Percentiles rank a stretch among this genome's conserved stretches.
These are phyloP conservation scores for Lordiphosa stackelbergi DNA, from an alignment of 1,140 invertebrate genomes.

Conservation along the genomic window DNA sequence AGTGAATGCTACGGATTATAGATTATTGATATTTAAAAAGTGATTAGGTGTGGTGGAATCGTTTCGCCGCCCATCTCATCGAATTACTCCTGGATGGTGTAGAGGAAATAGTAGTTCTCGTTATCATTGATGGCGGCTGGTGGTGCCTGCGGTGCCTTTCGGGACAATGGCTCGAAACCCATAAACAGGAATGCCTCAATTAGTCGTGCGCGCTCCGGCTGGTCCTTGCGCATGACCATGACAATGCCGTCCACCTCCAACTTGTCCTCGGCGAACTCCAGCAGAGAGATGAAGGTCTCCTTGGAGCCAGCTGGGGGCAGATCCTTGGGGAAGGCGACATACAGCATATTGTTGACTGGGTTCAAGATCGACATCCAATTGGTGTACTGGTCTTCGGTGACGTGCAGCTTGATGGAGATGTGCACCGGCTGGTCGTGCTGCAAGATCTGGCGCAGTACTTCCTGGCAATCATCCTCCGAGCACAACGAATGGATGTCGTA, in stretches of 20 bases:
- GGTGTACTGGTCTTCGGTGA: constrained; percentile 86
- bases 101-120: constrained; percentile 74
- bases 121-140: constrained; percentile 78
- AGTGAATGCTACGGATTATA: neutral
- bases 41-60: constrained; percentile 23
- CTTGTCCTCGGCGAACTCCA: constrained; percentile 97
- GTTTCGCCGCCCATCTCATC: constrained; percentile 16
- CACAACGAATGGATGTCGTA: constrained; percentile 66
- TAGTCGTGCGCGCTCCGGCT: constrained; percentile 88
- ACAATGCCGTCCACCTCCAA: constrained; percentile 84
- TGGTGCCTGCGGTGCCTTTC: constrained; percentile 85
- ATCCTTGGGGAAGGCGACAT: constrained; percentile 90
- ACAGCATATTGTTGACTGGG: constrained; percentile 83
- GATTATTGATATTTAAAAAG: neutral
- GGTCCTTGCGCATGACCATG: constrained; percentile 88
- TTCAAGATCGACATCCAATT: constrained; percentile 90
- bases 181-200: constrained; percentile 98
- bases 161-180: constrained; percentile 91
- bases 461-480: constrained; percentile 71
- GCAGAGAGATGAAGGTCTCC: constrained; percentile 92
- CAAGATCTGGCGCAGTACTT: constrained; percentile 80
- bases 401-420: constrained; percentile 86
- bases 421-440: constrained; percentile 82
- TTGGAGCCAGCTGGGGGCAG: constrained; percentile 93
- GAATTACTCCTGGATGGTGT: constrained; percentile 73